Evolutionary conservation across 2,113 vertebrate genomes (phyloP).

Genomic region (Peromyscus maniculatus): DNA sequence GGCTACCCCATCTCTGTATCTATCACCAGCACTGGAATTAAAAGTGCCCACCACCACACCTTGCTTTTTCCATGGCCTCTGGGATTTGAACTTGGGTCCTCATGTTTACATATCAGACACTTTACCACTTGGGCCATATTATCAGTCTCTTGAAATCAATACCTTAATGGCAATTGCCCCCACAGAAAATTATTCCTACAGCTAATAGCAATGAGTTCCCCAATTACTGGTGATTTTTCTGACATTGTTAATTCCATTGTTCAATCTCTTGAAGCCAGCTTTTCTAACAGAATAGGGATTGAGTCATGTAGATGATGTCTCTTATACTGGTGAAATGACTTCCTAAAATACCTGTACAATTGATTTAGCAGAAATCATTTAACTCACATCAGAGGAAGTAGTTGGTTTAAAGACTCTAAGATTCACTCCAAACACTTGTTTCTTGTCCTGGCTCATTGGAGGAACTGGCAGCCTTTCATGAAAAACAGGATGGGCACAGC

Average conservation of each 20-base stretch:
- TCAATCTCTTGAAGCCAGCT: neutral
- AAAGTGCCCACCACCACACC: neutral
- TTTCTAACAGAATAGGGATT: slow-evolving; percentile 1
- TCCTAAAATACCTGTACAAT: slow-evolving; percentile 43
- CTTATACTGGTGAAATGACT: slow-evolving; percentile 47
- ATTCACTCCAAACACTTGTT: slow-evolving; percentile 47
- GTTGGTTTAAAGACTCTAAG: slow-evolving; percentile 53
- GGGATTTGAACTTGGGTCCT: neutral
- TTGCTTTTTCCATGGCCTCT: neutral
- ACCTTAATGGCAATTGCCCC: slow-evolving; percentile 2
- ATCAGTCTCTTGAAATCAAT: neutral
- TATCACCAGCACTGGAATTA: neutral
- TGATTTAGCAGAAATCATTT: slow-evolving; percentile 37
- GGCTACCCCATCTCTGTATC: too few species aligned
- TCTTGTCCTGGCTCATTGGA: neutral
- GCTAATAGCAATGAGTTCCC: neutral
- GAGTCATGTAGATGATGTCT: neutral
- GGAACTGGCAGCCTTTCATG: neutral
- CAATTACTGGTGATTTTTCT: neutral
- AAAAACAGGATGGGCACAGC: neutral
- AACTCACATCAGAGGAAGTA: neutral
- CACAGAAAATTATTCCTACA: neutral
- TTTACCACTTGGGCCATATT: neutral
- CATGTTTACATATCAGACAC: neutral
- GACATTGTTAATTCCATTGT: neutral